phyloP scores from a whole-genome alignment of 2,888 invertebrate species.

The Prenolepis imparis region DNA sequence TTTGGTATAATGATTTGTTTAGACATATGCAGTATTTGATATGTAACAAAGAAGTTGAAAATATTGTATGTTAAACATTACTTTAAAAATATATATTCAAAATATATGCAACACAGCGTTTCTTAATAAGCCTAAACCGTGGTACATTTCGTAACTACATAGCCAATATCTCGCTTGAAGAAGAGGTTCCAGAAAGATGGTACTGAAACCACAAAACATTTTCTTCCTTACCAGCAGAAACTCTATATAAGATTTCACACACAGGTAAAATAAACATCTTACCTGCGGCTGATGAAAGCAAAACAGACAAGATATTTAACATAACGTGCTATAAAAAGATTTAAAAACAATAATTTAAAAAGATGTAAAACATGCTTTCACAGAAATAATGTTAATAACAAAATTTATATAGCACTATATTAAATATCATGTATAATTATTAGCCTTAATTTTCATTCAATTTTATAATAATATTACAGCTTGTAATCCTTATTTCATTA shows the following conservation, averaged over 20 bases:
- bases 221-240: constrained; percentile 68
- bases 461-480: not conserved
- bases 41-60: not conserved
- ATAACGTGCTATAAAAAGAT: not conserved
- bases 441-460: not conserved
- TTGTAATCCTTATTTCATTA: not conserved
- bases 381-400: not conserved
- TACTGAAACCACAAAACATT: not conserved
- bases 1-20: not conserved
- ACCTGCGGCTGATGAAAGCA: constrained; percentile 25
- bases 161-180: constrained; percentile 50
- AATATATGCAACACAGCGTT: not conserved
- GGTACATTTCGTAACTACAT: constrained; percentile 35
- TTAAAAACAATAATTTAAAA: not conserved
- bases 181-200: not conserved
- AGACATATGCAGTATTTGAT: not conserved
- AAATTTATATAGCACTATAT: not conserved
- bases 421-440: constrained; percentile 1
- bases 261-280: not conserved
- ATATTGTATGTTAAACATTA: not conserved
- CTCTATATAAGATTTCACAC: not conserved
- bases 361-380: not conserved
- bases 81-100: not conserved
- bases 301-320: not conserved
- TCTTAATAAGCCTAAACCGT: not conserved